Conservation (phyloP, 2,888 invertebrate species). For the Odontomyia ornata region DNA sequence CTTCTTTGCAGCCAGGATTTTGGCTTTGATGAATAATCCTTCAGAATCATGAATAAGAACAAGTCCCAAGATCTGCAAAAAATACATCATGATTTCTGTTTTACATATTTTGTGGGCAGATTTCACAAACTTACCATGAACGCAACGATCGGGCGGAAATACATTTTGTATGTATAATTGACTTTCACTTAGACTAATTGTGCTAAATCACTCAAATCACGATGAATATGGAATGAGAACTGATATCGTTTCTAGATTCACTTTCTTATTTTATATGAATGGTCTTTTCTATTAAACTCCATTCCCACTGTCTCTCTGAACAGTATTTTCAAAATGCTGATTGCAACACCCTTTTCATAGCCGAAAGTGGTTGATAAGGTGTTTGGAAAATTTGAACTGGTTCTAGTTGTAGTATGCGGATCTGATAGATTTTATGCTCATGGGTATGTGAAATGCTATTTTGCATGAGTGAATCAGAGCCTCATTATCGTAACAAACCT, state of each 20-base stretch:
- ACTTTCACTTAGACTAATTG: not conserved
- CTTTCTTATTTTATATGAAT: conserved; percentile 19
- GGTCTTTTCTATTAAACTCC: not conserved
- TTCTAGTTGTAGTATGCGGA: conserved; percentile 19
- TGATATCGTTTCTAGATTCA: not conserved
- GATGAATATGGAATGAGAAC: not conserved
- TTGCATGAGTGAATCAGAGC: no score
- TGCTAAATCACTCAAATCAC: not conserved
- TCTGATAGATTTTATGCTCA: not conserved
- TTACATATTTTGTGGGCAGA: not conserved
- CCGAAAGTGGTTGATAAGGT: not conserved
- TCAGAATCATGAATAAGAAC: conserved; percentile 4
- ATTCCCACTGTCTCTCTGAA: not conserved
- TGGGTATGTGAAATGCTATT: no score
- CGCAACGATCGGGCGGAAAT: not conserved
- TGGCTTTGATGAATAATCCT: conserved; percentile 18
- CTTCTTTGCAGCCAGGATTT: conserved; percentile 34
- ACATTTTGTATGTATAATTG: not conserved
- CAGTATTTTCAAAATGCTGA: not conserved
- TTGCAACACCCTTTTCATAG: conserved; percentile 12
- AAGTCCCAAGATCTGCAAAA: not conserved
- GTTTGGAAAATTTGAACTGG: not conserved
- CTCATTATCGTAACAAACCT: no score
- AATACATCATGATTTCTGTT: not conserved
- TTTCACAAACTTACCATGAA: not conserved